Percentiles rank a stretch among this genome's conserved stretches.
These are phyloP conservation scores for Tupaia chinensis DNA, from an alignment of 2,113 vertebrate species.

Conservation along the genomic window DNA sequence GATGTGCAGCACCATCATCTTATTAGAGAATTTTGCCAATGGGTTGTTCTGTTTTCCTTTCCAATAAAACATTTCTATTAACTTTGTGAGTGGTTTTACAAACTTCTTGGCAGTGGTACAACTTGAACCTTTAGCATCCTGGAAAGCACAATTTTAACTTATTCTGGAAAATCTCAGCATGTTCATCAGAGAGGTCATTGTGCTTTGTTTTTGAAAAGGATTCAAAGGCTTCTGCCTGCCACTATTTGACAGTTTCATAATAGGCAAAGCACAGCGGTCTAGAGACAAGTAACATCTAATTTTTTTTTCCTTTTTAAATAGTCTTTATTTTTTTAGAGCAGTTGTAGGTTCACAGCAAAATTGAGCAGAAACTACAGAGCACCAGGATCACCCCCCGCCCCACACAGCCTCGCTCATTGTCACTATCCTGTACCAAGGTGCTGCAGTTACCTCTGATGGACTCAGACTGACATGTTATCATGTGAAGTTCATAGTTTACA, in stretches of 20 bases:
- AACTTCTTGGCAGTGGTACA: slow-evolving; percentile 65
- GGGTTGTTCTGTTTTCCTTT: slow-evolving; percentile 55
- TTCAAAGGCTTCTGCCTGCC: slow-evolving; percentile 51
- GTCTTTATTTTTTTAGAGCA: too few species aligned
- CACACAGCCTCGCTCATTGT: too few species aligned
- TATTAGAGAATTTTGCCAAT: slow-evolving; percentile 41
- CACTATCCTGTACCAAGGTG: too few species aligned
- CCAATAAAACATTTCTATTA: slow-evolving; percentile 50
- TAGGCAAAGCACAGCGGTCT: slow-evolving; percentile 21
- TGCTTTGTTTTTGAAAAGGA: slow-evolving; percentile 64
- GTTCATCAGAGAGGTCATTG: slow-evolving; percentile 61
- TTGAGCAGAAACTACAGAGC: too few species aligned
- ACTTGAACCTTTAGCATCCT: slow-evolving; percentile 68
- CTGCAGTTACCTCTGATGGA: too few species aligned
- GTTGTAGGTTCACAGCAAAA: too few species aligned
- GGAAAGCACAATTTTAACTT: slow-evolving; percentile 70
- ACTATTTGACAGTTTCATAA: slow-evolving; percentile 54
- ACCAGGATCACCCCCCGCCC: too few species aligned
- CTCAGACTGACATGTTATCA: too few species aligned
- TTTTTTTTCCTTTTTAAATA: not conserved
- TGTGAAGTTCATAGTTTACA: too few species aligned
- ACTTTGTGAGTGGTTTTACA: slow-evolving; percentile 56
- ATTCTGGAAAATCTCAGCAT: slow-evolving; percentile 68
- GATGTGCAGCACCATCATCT: not conserved
- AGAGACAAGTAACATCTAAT: slow-evolving; percentile 13